These are phyloP conservation scores for Darevskia nairensis DNA, from an alignment of 2,797 vertebrate species.

Conservation along the genomic window DNA sequence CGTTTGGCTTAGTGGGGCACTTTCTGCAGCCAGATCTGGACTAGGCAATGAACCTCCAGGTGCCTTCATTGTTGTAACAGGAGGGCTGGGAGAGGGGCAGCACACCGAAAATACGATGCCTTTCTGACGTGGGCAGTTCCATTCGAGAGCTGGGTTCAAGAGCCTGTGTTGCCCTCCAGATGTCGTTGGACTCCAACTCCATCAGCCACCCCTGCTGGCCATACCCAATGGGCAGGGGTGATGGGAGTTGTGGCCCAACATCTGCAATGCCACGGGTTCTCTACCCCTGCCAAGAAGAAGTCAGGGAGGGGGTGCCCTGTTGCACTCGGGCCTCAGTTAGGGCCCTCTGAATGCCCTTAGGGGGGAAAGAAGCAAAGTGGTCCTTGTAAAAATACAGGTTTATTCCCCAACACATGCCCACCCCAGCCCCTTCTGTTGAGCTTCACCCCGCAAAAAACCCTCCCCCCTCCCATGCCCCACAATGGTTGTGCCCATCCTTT, in stretches of 20 bases:
- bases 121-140: background rate
- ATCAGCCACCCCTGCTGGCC: too few species aligned
- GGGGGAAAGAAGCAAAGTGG: background rate
- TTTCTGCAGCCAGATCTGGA: background rate
- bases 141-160: background rate
- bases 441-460: background rate
- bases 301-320: too few species aligned
- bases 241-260: too few species aligned
- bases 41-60: background rate
- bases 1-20: too few species aligned
- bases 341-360: background rate
- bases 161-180: too few species aligned
- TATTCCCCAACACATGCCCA: constrained; percentile 16
- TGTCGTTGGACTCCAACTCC: too few species aligned
- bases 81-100: background rate
- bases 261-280: too few species aligned
- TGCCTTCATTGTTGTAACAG: background rate
- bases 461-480: background rate
- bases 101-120: background rate
- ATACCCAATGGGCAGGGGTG: too few species aligned
- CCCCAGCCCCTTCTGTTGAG: background rate
- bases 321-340: background rate
- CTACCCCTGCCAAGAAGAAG: background rate
- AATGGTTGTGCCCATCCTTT: background rate
- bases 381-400: constrained; percentile 45